phyloP scores from a whole-genome alignment of 2,888 invertebrate genomes.

The Geotrupes spiniger region DNA sequence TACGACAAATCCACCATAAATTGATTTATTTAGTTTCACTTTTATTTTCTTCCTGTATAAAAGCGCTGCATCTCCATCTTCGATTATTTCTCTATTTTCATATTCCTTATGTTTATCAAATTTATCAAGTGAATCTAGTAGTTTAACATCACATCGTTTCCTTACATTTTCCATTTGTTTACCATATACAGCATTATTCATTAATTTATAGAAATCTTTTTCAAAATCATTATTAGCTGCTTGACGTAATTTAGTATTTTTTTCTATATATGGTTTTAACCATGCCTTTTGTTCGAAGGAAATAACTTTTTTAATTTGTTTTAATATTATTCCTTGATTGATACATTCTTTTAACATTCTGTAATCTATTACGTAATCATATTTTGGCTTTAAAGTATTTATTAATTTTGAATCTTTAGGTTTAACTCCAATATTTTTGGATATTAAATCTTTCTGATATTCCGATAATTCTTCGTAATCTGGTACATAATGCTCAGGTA shows the following conservation, averaged over 20 bases:
- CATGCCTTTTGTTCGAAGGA: constrained; percentile 43
- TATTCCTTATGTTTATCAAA: constrained; percentile 46
- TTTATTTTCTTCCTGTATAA: no score
- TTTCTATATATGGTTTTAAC: constrained; percentile 44
- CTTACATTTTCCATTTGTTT: constrained; percentile 48
- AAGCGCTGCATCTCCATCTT: no score
- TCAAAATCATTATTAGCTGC: constrained; percentile 10
- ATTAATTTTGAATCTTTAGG: constrained; percentile 16
- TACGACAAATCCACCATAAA: constrained; percentile 43
- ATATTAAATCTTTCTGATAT: no score
- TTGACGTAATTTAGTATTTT: constrained; percentile 38
- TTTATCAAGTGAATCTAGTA: constrained; percentile 31
- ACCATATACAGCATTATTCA: constrained; percentile 38
- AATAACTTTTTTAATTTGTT: constrained; percentile 34
- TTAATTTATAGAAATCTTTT: constrained; percentile 16
- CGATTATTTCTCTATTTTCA: no score
- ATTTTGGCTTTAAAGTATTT: constrained; percentile 4
- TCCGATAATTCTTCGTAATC: no score
- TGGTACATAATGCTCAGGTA: constrained; percentile 7
- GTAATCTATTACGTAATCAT: constrained; percentile 36
- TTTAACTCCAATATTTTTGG: no score
- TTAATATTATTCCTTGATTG: constrained; percentile 33
- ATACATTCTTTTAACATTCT: constrained; percentile 32
- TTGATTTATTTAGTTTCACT: constrained; percentile 41
- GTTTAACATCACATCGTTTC: constrained; percentile 41